Base-by-base conservation (phyloP, 1,140 invertebrate genomes). In the Bombus difficillimus region DNA sequence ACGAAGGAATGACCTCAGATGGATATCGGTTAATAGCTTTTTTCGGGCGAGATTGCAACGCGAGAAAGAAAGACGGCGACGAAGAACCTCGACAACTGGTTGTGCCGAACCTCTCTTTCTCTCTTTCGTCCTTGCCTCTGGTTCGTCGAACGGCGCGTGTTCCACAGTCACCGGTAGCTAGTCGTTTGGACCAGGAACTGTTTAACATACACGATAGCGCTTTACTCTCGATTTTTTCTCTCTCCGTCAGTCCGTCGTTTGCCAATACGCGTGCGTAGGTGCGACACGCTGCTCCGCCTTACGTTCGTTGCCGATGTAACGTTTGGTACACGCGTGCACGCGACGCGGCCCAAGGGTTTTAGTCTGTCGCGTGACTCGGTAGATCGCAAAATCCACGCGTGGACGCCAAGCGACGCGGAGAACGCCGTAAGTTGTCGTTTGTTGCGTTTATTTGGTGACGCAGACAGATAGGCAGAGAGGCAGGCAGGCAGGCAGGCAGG, bases 1-100 rank as follows among this genome's bases (percentile, higher is more conserved):
- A 91, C 83, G 90, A 86, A 92, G 90, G 89, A 93, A 93, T 93
- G 93, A 93, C 93, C 93, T 91, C 93, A 93, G 93, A 94, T 93
- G 92, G 89, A 93, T 94, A 94, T 94, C 93, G 93, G 93, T 93
- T 94, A 93, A 94, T 94, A 93, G 93, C 93, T 93, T 94, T 93
- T 91, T 91, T 87, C 76, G 84, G 53, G 8, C 84, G 83, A 90
- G 89, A 71, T 83, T 85, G 72, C 82, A 34, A 41, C 22, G 47
- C n/a, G 12, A 59, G 68, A 68, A 28, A 57, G 39, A 41, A 53
- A 71, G 80, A 66, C 18, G 28, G 39, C 39, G 39, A n/a, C 37
- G 13, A 41, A 15, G 12, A 59, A 25, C 32, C 32, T 39, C 39
- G 47, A 64, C 79, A 78, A 86, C 88, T 89, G 81, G 80, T 86